phyloP scores from a whole-genome alignment of 2,113 vertebrate species.

The Vombatus ursinus region DNA sequence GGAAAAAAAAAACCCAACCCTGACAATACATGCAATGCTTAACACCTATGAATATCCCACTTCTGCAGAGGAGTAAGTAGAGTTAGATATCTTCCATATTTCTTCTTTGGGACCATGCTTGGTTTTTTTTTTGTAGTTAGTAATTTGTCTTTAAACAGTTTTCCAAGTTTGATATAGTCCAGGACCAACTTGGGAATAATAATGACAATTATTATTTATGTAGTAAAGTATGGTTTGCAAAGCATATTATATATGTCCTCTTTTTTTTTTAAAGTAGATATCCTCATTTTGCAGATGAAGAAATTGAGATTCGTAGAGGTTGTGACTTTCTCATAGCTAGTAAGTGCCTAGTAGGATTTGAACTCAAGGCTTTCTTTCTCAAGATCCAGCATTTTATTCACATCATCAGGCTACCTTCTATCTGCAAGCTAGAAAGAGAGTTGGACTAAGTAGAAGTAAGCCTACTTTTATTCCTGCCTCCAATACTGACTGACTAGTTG shows the following conservation, averaged over 20 bases:
- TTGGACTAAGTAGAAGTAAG: not conserved
- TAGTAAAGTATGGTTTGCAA: no score
- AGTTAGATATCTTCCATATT: no score
- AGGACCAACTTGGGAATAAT: no score
- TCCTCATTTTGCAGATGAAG: not conserved
- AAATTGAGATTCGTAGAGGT: not conserved
- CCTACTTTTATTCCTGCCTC: not conserved
- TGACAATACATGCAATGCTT: not conserved
- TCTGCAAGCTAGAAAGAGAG: not conserved
- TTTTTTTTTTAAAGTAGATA: not conserved
- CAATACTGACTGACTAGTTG: no score
- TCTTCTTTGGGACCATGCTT: not conserved
- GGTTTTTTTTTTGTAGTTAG: not conserved
- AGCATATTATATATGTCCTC: no score
- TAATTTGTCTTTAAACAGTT: not conserved
- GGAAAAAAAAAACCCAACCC: not conserved
- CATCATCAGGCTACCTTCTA: not conserved
- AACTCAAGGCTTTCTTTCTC: not conserved
- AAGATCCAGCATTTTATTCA: not conserved
- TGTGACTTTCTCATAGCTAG: not conserved
- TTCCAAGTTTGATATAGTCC: not conserved
- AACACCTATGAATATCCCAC: not conserved
- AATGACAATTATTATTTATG: no score
- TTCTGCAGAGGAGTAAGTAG: not conserved
- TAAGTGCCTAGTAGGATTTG: not conserved